Base-by-base conservation (phyloP, 1,140 invertebrate genomes). In the Drosophila insularis region DNA sequence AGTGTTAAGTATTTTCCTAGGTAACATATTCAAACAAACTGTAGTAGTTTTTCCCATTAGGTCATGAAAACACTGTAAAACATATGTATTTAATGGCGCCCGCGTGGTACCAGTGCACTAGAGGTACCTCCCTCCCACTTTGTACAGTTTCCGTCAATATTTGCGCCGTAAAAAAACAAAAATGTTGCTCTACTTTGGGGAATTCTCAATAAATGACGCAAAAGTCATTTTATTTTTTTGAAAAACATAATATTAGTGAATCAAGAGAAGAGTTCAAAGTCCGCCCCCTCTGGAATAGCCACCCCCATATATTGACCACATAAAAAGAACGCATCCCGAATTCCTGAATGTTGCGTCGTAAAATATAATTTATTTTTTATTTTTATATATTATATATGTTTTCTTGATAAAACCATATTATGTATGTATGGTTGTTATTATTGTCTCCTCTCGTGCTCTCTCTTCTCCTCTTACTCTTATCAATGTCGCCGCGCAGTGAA, bases 181-280 rank as follows among this genome's bases (percentile, higher is more conserved):
- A 27, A 27, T 27, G 27, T 35, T 74, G 59, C 43, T 19, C 70
- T 40, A 50, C 43, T 17, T 74, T 70, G 63, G 80, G 79, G 80
- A 84, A 82, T 81, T 82, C 75, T 19, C 43, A 13, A 1, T 1
- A 5, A 27, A n/a, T 76, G 73, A 75, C 56, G 72, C 50, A 75
- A n/a, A 50, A 50, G 17, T 17, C 14, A 10, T 14, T 17, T 21
- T 50, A 8, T 50, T 50, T n/a, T 10, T 6, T 2, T 2, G 0
- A 50, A 50, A 50, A 11, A 17, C 7, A 19, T 8, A 19, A 50
- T 37, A 35, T 10, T 35, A 35, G 7, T 10, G 7, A 82, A 80
- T 75, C 7, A 2, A 46, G 55, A 55, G 55, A 65, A 23, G 46
- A 59, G 63, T 23, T 59, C n/a, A 4, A 50, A 59, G 37, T 10